A percentile compares a stretch with the other conserved stretches of the same genome.
Evolutionary conservation across 2,113 vertebrate species (phyloP).

Genomic region (Thunnus thynnus): DNA sequence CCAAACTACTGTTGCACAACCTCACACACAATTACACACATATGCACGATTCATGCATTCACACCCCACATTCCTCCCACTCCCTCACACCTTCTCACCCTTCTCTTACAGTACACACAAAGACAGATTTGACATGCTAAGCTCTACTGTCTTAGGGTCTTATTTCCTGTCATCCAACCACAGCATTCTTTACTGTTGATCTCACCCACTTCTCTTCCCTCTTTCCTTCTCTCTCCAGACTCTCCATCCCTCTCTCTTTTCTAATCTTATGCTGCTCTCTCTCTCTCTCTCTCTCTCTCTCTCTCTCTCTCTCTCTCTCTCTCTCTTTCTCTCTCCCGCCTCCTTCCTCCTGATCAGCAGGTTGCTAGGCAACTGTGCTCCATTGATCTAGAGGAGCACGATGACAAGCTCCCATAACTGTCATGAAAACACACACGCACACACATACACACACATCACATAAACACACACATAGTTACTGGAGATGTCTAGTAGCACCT

Average conservation of each 20-base stretch:
- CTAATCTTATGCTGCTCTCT: slow-evolving; percentile 69
- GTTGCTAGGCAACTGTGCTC: slow-evolving; percentile 85
- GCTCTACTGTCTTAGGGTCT: slow-evolving; percentile 61
- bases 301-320: slow-evolving; percentile 42
- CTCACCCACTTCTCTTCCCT: slow-evolving; percentile 74
- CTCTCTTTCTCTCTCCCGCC: slow-evolving; percentile 39
- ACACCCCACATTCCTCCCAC: slow-evolving; percentile 44
- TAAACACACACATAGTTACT: slow-evolving; percentile 61
- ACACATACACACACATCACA: slow-evolving; percentile 44
- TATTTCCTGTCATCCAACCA: slow-evolving; percentile 71
- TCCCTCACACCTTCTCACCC: slow-evolving; percentile 46
- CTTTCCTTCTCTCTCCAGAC: slow-evolving; percentile 57
- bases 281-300: slow-evolving; percentile 41
- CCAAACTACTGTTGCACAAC: slow-evolving; percentile 63
- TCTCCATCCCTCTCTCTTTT: slow-evolving; percentile 64
- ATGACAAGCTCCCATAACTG: slow-evolving; percentile 84
- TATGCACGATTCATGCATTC: slow-evolving; percentile 40
- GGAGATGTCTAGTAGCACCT: slow-evolving; percentile 69
- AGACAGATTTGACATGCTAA: slow-evolving; percentile 68
- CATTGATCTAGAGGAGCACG: slow-evolving; percentile 82
- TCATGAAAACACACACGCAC: slow-evolving; percentile 71
- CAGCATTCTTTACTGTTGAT: slow-evolving; percentile 74
- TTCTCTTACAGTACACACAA: slow-evolving; percentile 60
- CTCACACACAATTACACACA: slow-evolving; percentile 37
- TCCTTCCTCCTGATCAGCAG: slow-evolving; percentile 74